Conservation (phyloP, 2,113 vertebrate species). For the Trogon melanurus region DNA sequence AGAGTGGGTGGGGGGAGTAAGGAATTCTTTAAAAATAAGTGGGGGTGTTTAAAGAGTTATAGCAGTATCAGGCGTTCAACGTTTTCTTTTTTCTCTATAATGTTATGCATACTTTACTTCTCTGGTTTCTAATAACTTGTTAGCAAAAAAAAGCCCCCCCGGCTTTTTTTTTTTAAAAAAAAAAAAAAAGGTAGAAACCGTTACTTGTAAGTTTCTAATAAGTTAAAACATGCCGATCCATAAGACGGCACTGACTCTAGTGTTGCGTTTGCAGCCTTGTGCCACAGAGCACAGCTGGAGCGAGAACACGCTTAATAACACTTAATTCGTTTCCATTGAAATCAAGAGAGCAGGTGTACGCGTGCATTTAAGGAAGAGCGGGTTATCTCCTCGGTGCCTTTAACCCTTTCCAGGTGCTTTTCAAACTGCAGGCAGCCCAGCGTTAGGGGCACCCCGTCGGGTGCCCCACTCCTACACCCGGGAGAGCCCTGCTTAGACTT, state of each 20-base stretch:
- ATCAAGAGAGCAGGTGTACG: accelerated
- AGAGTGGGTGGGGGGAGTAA: too few relatives aligned
- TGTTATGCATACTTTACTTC: accelerated
- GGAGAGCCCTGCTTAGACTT: too few relatives aligned
- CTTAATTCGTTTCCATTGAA: neutral
- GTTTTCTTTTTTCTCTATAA: accelerated
- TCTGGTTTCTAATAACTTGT: too few relatives aligned
- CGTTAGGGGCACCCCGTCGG: neutral
- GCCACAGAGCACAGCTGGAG: accelerated
- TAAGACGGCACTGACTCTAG: accelerated
- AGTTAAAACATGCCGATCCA: accelerated
- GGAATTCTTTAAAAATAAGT: neutral
- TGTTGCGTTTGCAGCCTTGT: accelerated
- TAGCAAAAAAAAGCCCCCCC: accelerated
- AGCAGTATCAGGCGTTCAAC: accelerated
- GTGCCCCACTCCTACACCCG: too few relatives aligned
- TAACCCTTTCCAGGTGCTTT: accelerated
- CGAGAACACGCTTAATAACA: accelerated
- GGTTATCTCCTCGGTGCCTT: accelerated
- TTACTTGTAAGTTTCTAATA: accelerated
- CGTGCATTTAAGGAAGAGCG: accelerated
- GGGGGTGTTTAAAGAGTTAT: accelerated
- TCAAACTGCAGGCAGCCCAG: neutral
- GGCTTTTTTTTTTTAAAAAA: accelerated
- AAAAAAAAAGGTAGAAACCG: neutral